phyloP scores from a whole-genome alignment of 1,140 invertebrate genomes.

The Ceratosolen fusciceps region DNA sequence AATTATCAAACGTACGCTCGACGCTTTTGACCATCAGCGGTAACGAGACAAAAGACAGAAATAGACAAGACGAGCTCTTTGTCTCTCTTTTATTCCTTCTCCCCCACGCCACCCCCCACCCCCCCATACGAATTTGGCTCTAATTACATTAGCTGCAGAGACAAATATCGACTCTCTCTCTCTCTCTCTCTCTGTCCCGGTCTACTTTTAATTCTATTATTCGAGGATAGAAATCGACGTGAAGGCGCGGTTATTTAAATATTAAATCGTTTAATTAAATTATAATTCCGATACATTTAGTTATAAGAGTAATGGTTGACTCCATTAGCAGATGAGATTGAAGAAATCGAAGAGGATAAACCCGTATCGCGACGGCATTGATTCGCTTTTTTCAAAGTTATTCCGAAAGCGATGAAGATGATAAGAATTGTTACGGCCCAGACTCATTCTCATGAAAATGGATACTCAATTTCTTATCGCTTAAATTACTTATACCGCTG shows the following conservation, averaged over 20 bases:
- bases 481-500: too few relatives aligned
- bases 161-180: background rate
- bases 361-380: background rate
- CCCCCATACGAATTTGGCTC: too few relatives aligned
- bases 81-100: background rate
- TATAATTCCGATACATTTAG: background rate
- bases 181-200: too few relatives aligned
- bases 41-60: background rate
- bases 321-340: background rate
- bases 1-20: conserved; percentile 21
- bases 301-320: background rate
- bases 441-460: too few relatives aligned
- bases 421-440: too few relatives aligned
- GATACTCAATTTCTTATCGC: too few relatives aligned
- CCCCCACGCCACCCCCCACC: too few relatives aligned
- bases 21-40: background rate
- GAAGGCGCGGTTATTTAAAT: background rate
- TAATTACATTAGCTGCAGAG: conserved; percentile 26
- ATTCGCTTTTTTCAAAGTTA: too few relatives aligned
- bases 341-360: background rate
- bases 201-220: too few relatives aligned
- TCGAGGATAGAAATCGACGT: background rate
- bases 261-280: background rate
- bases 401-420: too few relatives aligned
- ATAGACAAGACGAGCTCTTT: background rate